phyloP scores from a whole-genome alignment of 2,797 vertebrate genomes.

The Toxotes lorentzi region DNA sequence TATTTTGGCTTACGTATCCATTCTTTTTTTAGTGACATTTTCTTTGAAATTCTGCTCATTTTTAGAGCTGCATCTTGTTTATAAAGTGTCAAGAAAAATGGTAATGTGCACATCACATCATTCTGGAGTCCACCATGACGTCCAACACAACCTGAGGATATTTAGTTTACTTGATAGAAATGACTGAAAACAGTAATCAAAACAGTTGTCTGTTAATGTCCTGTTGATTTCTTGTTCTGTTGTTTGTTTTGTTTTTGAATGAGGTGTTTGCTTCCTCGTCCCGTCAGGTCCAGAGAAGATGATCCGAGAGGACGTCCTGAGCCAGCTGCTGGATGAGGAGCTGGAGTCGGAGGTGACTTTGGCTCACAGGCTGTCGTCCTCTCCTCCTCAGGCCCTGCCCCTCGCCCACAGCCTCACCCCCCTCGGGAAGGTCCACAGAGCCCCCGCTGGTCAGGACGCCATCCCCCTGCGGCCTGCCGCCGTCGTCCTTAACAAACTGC shows the following conservation, averaged over 20 bases:
- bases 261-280: not conserved
- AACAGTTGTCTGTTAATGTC: not conserved
- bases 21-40: too few species aligned
- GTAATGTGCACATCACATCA: not conserved
- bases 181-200: too few species aligned
- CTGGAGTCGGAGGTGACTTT: slow-evolving; percentile 74
- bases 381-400: slow-evolving; percentile 70
- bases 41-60: too few species aligned
- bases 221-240: not conserved
- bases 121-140: too few species aligned
- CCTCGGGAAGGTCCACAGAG: not conserved
- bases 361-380: slow-evolving; percentile 69
- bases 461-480: slow-evolving; percentile 10
- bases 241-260: not conserved
- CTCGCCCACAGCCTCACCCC: slow-evolving; percentile 64
- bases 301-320: slow-evolving; percentile 68
- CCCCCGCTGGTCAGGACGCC: not conserved
- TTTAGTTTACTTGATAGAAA: not conserved
- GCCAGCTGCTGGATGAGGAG: slow-evolving; percentile 76
- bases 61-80: too few species aligned
- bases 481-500: slow-evolving; percentile 31
- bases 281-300: slow-evolving; percentile 81
- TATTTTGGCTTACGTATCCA: too few species aligned
- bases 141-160: too few species aligned
- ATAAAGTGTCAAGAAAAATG: too few species aligned